Conservation (phyloP, 1,140 invertebrate genomes). For the Varroa destructor region DNA sequence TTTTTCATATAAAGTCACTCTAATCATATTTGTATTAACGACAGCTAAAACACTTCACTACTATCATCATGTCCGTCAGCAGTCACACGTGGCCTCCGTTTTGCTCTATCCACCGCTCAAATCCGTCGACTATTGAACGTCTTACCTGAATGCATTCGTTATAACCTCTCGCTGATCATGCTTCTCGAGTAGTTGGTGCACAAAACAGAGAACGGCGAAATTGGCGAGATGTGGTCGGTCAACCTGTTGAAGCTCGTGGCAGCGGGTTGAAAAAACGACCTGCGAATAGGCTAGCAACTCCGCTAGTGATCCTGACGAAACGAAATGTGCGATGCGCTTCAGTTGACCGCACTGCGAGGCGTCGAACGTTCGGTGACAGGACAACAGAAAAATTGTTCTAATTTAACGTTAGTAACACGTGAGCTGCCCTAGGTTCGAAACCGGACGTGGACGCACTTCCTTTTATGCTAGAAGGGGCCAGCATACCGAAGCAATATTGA, state of each 20-base stretch:
- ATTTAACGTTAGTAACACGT: too few species aligned
- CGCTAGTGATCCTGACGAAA: conserved; percentile 53
- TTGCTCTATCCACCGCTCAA: too few species aligned
- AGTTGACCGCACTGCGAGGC: conserved; percentile 48
- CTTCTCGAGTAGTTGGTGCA: conserved; percentile 49
- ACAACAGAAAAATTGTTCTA: background rate
- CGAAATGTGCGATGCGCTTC: conserved; percentile 57
- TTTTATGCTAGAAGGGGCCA: too few species aligned
- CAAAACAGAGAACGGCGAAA: conserved; percentile 53
- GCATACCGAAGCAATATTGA: too few species aligned
- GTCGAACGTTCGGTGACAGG: conserved; percentile 32
- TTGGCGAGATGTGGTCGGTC: conserved; percentile 56
- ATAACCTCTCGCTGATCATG: conserved; percentile 30
- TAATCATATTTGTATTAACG: too few species aligned
- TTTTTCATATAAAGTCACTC: too few species aligned
- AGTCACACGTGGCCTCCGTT: too few species aligned
- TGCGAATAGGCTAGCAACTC: conserved; percentile 53
- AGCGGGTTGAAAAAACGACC: conserved; percentile 45
- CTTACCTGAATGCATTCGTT: conserved; percentile 34
- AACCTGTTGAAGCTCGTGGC: conserved; percentile 47
- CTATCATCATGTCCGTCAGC: too few species aligned
- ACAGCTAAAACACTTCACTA: too few species aligned
- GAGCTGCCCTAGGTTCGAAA: conserved; percentile 29
- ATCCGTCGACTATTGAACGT: too few species aligned
- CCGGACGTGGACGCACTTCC: background rate